Conservation (phyloP, 1,140 invertebrate species). For the Contarinia nasturtii region DNA sequence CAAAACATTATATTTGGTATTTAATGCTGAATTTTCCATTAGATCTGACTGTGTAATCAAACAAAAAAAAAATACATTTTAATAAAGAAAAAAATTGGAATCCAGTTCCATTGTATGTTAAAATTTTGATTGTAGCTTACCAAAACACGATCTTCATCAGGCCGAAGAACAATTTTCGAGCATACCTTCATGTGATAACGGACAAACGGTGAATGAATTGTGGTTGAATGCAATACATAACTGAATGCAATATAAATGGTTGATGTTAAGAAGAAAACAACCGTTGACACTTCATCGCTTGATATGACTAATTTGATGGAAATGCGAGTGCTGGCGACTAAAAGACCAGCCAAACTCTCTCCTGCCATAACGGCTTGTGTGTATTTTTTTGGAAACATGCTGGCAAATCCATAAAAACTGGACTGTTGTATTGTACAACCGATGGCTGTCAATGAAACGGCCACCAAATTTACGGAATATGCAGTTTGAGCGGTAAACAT, state of each 20-base stretch:
- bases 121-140: too few species aligned
- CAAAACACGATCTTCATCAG: slow-evolving; percentile 55
- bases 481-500: slow-evolving; percentile 43
- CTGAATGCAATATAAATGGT: slow-evolving; percentile 53
- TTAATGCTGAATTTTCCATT: slow-evolving; percentile 1
- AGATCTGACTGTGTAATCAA: not conserved
- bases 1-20: not conserved
- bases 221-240: slow-evolving; percentile 51
- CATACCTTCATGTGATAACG: slow-evolving; percentile 62
- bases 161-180: slow-evolving; percentile 51
- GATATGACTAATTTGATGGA: slow-evolving; percentile 56
- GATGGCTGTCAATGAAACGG: slow-evolving; percentile 66
- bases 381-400: slow-evolving; percentile 69
- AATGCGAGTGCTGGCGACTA: slow-evolving; percentile 67
- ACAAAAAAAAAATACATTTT: not conserved
- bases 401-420: slow-evolving; percentile 85
- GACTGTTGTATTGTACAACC: slow-evolving; percentile 87
- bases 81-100: not conserved
- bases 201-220: slow-evolving; percentile 61
- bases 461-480: slow-evolving; percentile 65
- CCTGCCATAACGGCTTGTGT: slow-evolving; percentile 87
- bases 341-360: slow-evolving; percentile 77
- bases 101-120: too few species aligned
- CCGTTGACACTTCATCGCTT: slow-evolving; percentile 57
- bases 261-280: slow-evolving; percentile 67